Conservation (phyloP, 2,888 invertebrate species). For the Ormyrus thymus region DNA sequence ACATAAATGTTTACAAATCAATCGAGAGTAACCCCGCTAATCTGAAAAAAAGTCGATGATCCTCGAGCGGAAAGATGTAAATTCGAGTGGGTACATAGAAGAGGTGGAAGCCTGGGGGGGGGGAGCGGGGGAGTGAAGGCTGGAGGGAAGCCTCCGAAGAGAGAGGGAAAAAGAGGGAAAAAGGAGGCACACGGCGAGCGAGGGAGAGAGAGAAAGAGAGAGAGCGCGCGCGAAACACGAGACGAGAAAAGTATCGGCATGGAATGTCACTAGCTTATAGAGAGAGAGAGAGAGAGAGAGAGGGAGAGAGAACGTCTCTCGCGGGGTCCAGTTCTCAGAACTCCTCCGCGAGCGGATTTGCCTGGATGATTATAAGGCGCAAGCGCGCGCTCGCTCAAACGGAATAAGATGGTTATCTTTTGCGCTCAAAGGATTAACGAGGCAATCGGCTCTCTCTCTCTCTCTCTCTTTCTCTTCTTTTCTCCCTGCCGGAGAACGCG, state of each 20-base stretch:
- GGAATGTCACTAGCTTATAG: conserved; percentile 69
- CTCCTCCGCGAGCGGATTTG: conserved; percentile 78
- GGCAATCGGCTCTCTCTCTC: conserved; percentile 54
- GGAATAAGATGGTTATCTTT: conserved; percentile 65
- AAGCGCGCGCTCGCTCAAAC: conserved; percentile 59
- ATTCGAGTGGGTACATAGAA: conserved; percentile 37
- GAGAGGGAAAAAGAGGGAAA: conserved; percentile 21
- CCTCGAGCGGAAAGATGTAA: conserved; percentile 31
- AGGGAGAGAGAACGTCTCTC: conserved; percentile 59
- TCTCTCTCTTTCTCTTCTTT: conserved; percentile 28
- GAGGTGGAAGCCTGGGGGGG: neutral
- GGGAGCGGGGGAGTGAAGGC: neutral
- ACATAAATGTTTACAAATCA: too few species aligned
- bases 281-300: conserved; percentile 17
- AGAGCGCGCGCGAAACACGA: conserved; percentile 66
- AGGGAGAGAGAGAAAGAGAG: conserved; percentile 23
- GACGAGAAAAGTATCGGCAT: conserved; percentile 69
- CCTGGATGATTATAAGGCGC: conserved; percentile 69
- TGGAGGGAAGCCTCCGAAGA: neutral
- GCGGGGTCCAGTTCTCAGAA: conserved; percentile 76
- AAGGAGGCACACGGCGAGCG: neutral
- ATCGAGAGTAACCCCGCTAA: too few species aligned
- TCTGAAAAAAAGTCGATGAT: too few species aligned
- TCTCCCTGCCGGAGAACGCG: conserved; percentile 16
- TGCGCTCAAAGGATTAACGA: conserved; percentile 57